Evolutionary conservation across 2,113 vertebrate species (phyloP), one percentile per base, ranked within the genome.

Genomic region (Brevimyrus niger): DNA sequence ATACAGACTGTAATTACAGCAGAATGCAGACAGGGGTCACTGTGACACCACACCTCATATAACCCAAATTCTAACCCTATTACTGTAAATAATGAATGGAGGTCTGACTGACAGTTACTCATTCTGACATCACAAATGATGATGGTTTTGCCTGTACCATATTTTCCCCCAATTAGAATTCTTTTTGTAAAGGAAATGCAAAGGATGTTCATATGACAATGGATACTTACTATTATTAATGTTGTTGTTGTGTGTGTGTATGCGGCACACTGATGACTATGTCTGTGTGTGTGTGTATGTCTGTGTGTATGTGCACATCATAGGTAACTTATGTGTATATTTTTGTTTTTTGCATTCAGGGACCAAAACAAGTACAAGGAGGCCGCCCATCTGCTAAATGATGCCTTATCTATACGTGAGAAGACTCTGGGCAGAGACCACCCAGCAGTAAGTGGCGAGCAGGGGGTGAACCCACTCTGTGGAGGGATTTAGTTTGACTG

Each of bases 281-380:
- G 17, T 21, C 4, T 55, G 53, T 55, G 53, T 55, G 53, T 55
- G 53, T 61, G 55, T 58, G 55, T n/a, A 13, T 21, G 55, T 61
- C 21, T n/a, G 23, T 27, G 58, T 27, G 8, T 61, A 23, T 13
- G 58, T 5, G 50, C 4, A 0, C 38, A 15, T 65, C 9, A 44
- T 2, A 21, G 27, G 21, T n/a, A 48, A 84, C 90, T 27, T 76
- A 48, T 23, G 17, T 90, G 15, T 50, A 82, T 87, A 17, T 87
- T 51, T 1, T 89, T 83, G 76, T 42, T 4, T 93, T 89, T 92
- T 88, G 46, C 1, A 55, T 93, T 17, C 94, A 99, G 98, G 94
- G 98, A 99, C 95, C 98, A 99, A 95, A 99, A 99, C 94, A 99
- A 99, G 93, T 99, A 99, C 93, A 99, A 99, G 93, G 98, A 99